A percentile compares a stretch with the other conserved stretches of the same genome.
Evolutionary conservation across 2,888 invertebrate genomes (phyloP).

Genomic region (Branchipolynoe longqiensis): DNA sequence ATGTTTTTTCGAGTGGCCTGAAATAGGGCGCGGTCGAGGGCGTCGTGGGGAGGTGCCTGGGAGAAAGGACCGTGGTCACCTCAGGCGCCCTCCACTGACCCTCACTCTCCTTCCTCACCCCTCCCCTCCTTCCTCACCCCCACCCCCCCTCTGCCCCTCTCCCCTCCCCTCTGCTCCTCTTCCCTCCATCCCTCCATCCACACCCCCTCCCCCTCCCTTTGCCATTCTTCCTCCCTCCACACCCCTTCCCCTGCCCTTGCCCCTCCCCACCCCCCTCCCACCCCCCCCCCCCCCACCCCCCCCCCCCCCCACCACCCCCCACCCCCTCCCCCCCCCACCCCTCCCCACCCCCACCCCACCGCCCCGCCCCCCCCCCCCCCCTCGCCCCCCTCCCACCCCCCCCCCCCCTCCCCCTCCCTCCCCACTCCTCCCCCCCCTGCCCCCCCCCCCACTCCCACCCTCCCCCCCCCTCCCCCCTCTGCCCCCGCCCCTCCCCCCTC

Average conservation of each 20-base stretch:
- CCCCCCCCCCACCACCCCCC: no score
- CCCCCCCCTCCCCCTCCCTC: neutral
- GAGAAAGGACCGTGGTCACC: neutral
- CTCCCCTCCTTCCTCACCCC: neutral
- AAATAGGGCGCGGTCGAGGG: slow-evolving; percentile 45
- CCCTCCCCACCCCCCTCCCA: neutral
- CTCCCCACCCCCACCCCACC: neutral
- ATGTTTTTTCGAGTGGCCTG: slow-evolving; percentile 42
- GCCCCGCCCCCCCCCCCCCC: neutral
- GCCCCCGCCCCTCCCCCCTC: no score
- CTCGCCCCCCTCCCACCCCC: neutral
- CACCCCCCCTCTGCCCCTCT: neutral
- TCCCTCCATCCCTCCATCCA: neutral
- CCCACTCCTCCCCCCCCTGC: no score
- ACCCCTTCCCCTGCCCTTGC: neutral
- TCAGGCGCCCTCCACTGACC: neutral
- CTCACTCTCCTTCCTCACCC: slow-evolving; percentile 3
- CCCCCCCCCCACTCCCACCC: no score
- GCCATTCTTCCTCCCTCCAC: neutral
- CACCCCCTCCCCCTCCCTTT: neutral
- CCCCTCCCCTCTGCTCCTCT: neutral
- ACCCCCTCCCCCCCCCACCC: no score
- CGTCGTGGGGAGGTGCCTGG: neutral
- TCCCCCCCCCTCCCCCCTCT: no score
- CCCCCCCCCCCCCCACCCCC: neutral